A percentile compares a stretch with the other conserved stretches of the same genome.
Conservation (phyloP, 2,797 vertebrate genomes). For the Chaetophractus vellerosus region DNA sequence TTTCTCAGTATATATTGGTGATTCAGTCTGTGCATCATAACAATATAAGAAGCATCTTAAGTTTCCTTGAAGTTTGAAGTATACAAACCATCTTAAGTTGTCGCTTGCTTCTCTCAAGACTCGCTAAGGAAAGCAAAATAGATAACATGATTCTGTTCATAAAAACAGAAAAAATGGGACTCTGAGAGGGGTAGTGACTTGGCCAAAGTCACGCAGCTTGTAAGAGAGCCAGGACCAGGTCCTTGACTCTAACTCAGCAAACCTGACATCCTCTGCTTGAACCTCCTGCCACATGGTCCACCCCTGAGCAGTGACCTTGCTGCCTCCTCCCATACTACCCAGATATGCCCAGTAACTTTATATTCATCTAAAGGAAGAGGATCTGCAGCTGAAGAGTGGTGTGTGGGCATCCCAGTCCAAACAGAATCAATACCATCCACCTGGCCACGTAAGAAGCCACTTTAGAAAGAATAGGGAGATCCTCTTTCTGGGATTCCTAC, state of each 20-base stretch:
- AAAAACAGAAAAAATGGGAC: neutral
- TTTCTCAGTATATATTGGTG: conserved; percentile 10
- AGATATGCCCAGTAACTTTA: neutral
- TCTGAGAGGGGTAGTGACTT: neutral
- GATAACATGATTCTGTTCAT: neutral
- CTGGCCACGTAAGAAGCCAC: neutral
- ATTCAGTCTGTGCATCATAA: neutral
- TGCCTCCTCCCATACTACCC: neutral
- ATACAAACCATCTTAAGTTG: neutral
- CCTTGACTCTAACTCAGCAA: neutral
- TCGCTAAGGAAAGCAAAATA: neutral
- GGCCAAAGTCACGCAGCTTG: neutral
- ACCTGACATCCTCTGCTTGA: too few relatives aligned
- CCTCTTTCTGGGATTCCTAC: neutral
- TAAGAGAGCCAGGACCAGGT: neutral
- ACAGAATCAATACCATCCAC: neutral
- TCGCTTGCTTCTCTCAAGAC: neutral
- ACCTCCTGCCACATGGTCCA: neutral
- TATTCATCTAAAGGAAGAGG: neutral
- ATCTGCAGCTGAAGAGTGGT: neutral
- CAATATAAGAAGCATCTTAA: neutral
- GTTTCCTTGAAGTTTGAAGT: neutral
- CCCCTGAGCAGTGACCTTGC: neutral
- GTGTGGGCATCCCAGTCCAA: neutral
- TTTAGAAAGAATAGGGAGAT: neutral